Base-by-base conservation (phyloP, 2,113 vertebrate genomes). In the Eulacestoma nigropectus region DNA sequence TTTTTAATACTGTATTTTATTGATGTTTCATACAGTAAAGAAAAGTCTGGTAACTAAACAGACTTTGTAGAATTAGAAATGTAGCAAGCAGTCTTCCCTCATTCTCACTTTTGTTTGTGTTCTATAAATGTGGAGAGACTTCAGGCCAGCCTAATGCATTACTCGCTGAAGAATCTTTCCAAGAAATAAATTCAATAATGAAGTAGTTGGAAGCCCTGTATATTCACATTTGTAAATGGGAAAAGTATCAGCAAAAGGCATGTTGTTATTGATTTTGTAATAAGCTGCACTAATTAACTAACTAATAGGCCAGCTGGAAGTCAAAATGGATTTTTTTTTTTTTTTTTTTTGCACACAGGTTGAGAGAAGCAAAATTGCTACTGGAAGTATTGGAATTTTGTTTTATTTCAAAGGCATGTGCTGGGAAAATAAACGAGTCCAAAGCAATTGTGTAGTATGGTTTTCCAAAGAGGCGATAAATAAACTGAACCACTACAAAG, bases 251-350 rank as follows among this genome's bases (percentile, higher is more conserved):
- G 11, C 47, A 35, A 67, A 67, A 55, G 33, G 44, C 69, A 75
- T 55, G 68, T 75, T 91, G 72, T 84, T 94, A 78, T 90, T 95
- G 84, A 94, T 74, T 86, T 87, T 55, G 42, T 62, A 95, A 74
- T 59, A 46, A 94, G 27, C 63, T 91, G 29, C 89, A 27, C 85
- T 84, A 86, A 96, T 96, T 96, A 95, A 88, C 60, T 92, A 97
- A 76, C 72, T 93, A 92, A 69, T 79, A 88, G 88, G 47, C 93
- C 52, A 75, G 55, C 47, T 92, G 53, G 47, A 91, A 90, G 73
- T 83, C 42, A 75, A 52, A 87, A 90, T 65, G 49, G 49, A 44
- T 56, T 52, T 64, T 19, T 72, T 37, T 42, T 35, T 41, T 41
- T 9, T 10, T 50, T 16, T 72, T 67, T 47, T 8, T 6, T 4